Percentiles rank a stretch among this genome's conserved stretches.
Evolutionary conservation across 1,140 invertebrate species (phyloP).

Genomic region (Laodelphax striatellus): DNA sequence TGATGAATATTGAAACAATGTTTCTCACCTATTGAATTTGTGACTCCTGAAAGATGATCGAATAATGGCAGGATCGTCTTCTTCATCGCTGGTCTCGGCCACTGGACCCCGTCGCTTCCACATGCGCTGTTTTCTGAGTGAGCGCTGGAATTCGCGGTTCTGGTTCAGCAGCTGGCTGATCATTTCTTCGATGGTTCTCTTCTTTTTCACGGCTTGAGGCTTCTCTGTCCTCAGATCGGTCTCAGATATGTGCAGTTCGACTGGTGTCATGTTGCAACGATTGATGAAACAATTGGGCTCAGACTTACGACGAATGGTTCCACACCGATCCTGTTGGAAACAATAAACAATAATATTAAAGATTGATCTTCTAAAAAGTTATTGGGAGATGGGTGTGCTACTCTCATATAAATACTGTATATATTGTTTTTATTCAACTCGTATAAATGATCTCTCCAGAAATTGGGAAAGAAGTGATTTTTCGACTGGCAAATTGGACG

Average conservation of each 20-base stretch:
- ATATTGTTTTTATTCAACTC: too few relatives aligned
- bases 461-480: too few relatives aligned
- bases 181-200: conserved; percentile 59
- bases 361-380: too few relatives aligned
- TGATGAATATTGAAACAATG: too few relatives aligned
- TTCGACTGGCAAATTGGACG: too few relatives aligned
- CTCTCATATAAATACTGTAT: too few relatives aligned
- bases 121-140: conserved; percentile 56
- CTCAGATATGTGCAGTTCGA: conserved; percentile 18
- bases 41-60: neutral
- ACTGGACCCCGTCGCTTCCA: conserved; percentile 42
- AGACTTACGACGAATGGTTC: conserved; percentile 26
- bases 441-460: too few relatives aligned
- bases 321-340: conserved; percentile 32
- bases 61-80: conserved; percentile 33
- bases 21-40: neutral
- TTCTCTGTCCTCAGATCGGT: conserved; percentile 26
- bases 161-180: conserved; percentile 73
- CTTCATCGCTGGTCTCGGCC: conserved; percentile 38
- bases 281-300: conserved; percentile 9
- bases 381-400: too few relatives aligned
- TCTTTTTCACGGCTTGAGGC: conserved; percentile 23
- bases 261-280: conserved; percentile 5
- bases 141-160: conserved; percentile 68
- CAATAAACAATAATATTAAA: neutral